Conservation (phyloP, 2,888 invertebrate species). For the Drosophila phalerata region DNA sequence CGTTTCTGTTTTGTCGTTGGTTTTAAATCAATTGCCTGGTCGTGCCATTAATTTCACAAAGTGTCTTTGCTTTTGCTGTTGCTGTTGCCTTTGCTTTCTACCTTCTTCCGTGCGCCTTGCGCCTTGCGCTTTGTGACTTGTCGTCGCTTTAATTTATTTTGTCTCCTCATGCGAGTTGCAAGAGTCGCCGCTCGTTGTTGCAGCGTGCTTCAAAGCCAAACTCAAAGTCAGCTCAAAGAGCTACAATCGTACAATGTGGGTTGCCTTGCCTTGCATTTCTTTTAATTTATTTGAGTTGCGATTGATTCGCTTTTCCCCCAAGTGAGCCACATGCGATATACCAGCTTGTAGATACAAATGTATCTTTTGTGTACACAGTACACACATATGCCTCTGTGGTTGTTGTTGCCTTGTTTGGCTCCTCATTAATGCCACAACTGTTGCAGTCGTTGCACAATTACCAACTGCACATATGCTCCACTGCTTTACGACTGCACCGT, state of each 20-base stretch:
- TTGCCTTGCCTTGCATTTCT: slow-evolving; percentile 69
- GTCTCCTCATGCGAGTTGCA: slow-evolving; percentile 65
- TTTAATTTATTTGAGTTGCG: slow-evolving; percentile 70
- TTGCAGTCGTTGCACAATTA: slow-evolving; percentile 51
- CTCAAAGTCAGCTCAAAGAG: slow-evolving; percentile 29
- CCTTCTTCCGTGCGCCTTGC: slow-evolving; percentile 6
- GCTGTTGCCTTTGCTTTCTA: slow-evolving; percentile 37
- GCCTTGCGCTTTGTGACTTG: slow-evolving; percentile 29
- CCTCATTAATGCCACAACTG: slow-evolving; percentile 59
- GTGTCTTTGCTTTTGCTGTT: slow-evolving; percentile 51
- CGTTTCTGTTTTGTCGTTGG: slow-evolving; percentile 52
- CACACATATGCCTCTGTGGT: background rate
- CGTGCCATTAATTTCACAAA: slow-evolving; percentile 62
- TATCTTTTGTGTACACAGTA: slow-evolving; percentile 18
- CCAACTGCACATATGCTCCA: slow-evolving; percentile 32
- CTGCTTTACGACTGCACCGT: slow-evolving; percentile 35
- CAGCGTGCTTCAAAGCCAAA: slow-evolving; percentile 27
- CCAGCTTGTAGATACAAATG: slow-evolving; percentile 39
- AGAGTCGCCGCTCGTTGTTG: slow-evolving; percentile 23
- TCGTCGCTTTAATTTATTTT: slow-evolving; percentile 71
- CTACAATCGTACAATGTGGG: slow-evolving; percentile 45
- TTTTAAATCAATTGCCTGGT: slow-evolving; percentile 68
- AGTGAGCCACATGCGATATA: slow-evolving; percentile 14
- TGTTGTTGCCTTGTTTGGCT: slow-evolving; percentile 34
- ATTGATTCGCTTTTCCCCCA: slow-evolving; percentile 53